These are phyloP conservation scores for Cantharis rustica DNA, from an alignment of 2,888 invertebrate species.

Conservation along the genomic window DNA sequence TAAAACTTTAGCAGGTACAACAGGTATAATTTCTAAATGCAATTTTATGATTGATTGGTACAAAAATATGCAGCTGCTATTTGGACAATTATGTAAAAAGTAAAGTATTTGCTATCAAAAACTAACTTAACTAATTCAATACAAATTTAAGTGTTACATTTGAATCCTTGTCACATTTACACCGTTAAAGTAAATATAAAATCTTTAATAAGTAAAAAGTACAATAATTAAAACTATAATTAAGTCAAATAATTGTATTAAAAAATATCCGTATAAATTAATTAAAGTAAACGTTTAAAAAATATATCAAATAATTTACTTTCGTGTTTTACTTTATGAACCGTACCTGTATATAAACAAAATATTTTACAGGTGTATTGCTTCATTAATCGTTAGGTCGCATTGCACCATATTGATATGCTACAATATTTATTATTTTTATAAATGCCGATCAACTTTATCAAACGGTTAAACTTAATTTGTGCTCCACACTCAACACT, in stretches of 20 bases:
- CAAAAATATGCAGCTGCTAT: background rate
- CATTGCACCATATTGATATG: constrained; percentile 37
- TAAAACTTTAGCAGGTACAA: background rate
- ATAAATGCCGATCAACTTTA: constrained; percentile 3
- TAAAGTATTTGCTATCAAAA: background rate
- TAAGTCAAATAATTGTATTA: background rate
- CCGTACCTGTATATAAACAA: background rate
- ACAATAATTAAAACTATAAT: background rate
- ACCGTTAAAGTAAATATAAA: background rate
- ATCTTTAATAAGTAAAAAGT: background rate
- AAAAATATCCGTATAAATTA: background rate
- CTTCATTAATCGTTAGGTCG: constrained; percentile 7
- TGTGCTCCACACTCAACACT: background rate
- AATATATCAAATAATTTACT: background rate
- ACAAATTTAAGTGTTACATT: background rate
- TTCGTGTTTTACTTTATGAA: background rate
- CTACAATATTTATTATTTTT: constrained; percentile 21
- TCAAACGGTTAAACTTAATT: constrained; percentile 10
- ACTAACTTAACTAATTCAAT: background rate
- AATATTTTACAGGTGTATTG: background rate
- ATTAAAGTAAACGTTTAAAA: background rate
- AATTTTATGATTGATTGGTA: background rate
- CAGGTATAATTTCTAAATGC: background rate
- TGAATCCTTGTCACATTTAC: background rate
- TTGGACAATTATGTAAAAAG: background rate